Percentiles rank a stretch among this genome's conserved stretches.
phyloP scores from a whole-genome alignment of 2,113 vertebrate genomes.

The Coreoperca whiteheadi region DNA sequence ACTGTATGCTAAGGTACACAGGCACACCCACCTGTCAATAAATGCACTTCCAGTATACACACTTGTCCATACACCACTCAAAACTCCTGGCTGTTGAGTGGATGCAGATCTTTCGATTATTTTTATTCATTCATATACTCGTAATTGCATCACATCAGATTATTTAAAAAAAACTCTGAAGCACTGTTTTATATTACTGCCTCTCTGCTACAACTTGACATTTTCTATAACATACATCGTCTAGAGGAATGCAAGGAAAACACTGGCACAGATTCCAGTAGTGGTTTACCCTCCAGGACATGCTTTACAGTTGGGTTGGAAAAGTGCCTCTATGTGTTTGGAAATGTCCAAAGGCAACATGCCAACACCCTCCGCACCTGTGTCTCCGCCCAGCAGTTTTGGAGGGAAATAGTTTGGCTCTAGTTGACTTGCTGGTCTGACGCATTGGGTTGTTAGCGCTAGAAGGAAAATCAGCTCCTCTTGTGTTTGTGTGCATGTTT shows the following conservation, averaged over 20 bases:
- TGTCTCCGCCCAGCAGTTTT: constrained; percentile 49
- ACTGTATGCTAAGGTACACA: neutral
- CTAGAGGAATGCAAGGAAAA: constrained; percentile 41
- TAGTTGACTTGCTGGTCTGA: constrained; percentile 47
- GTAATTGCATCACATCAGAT: neutral
- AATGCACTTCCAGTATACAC: neutral
- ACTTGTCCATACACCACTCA: neutral
- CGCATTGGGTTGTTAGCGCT: constrained; percentile 49
- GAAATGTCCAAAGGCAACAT: constrained; percentile 46
- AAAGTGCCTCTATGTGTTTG: constrained; percentile 59
- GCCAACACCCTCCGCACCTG: constrained; percentile 48
- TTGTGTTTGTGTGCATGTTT: constrained; percentile 13
- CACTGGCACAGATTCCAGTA: constrained; percentile 47
- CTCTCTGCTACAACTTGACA: constrained; percentile 16
- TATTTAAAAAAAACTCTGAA: constrained; percentile 24
- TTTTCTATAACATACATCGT: constrained; percentile 32
- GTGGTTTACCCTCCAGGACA: constrained; percentile 26
- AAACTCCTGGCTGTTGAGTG: neutral
- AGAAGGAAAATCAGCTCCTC: constrained; percentile 38
- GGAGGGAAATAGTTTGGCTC: constrained; percentile 36
- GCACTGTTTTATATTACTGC: constrained; percentile 28
- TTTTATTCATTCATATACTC: constrained; percentile 5
- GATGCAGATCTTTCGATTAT: neutral
- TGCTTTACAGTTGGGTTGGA: constrained; percentile 33
- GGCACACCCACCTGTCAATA: neutral